Base-by-base conservation (phyloP, 1,140 invertebrate genomes). In the Drosophila pruinosa region DNA sequence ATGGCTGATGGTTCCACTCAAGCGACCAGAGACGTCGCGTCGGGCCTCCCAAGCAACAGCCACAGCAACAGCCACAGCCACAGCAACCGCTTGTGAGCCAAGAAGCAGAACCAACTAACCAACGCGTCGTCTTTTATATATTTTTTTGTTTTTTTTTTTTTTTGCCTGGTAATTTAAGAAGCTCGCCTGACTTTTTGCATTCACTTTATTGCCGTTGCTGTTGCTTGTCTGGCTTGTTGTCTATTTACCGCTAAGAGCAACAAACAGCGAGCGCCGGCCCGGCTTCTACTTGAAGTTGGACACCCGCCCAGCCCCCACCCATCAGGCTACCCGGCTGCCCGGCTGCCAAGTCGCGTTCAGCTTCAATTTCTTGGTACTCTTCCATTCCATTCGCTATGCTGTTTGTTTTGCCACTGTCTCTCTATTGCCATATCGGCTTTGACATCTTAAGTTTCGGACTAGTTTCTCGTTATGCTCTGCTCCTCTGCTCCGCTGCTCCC, bases 221-320 rank as follows among this genome's bases (percentile, higher is more conserved):
- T 15, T 61, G 26, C 12, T 31, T 54, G 48, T 61, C 61, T 72
- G 54, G 31, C 48, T 34, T 56, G 61, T 62, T 69, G 68, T 80
- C 80, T 69, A 69, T 85, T 81, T 85, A 85, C 81, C 81, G 81
- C 82, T 85, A 85, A 86, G 81, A 85, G 81, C 77, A 86, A 81
- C 73, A 81, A 80, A 80, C 78, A 77, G 69, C 34, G 45, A 50
- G 56, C 52, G 62, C 72, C 71, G 63, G 64, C 70, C 47, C 50
- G 50, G 31, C 38, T 45, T 45, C 41, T 12, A 12, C 31, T 38
- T 57, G 56, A 72, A 80, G 68, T 80, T 74, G 61, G 59, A 82
- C 56, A 74, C 74, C 63, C 70, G 22, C 17, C 39, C 19, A n/a
- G n/a, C n/a, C n/a, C n/a, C n/a, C n/a, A n/a, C n/a, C n/a, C n/a